A percentile compares a stretch with the other conserved stretches of the same genome.
Conservation (phyloP, 2,113 vertebrate species). For the Rhinolophus ferrumequinum region DNA sequence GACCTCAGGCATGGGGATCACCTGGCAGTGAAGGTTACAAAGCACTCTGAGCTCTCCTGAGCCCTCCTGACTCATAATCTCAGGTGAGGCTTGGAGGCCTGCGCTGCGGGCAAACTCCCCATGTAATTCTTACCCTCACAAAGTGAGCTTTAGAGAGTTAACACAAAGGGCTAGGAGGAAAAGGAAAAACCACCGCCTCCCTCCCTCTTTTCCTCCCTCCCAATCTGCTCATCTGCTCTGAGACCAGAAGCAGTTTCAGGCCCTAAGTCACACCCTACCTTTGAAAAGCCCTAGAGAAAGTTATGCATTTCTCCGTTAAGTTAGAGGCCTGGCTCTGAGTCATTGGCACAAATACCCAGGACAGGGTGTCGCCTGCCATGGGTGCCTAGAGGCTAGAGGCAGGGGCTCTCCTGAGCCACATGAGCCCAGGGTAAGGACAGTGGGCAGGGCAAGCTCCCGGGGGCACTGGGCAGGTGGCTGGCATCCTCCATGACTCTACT, state of each 20-base stretch:
- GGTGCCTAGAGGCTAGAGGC: background rate
- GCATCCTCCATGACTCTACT: background rate
- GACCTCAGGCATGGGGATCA: background rate
- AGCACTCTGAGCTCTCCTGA: rapidly evolving
- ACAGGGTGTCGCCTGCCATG: rapidly evolving
- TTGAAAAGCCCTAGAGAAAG: background rate
- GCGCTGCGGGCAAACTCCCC: background rate
- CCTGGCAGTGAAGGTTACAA: rapidly evolving
- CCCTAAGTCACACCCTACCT: background rate
- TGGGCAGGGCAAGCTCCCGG: background rate
- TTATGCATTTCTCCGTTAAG: rapidly evolving
- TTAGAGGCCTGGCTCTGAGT: background rate
- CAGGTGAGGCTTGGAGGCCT: background rate
- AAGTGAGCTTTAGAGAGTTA: background rate
- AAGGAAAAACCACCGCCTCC: rapidly evolving
- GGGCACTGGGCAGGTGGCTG: background rate
- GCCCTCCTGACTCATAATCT: rapidly evolving
- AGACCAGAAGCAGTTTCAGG: background rate
- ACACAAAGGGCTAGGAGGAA: rapidly evolving
- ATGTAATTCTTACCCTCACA: background rate
- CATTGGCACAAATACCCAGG: background rate
- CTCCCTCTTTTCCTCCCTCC: no score
- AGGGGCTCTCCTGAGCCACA: background rate
- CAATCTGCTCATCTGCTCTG: background rate
- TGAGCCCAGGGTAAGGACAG: background rate